These are phyloP conservation scores for Drosophila guanche DNA, from an alignment of 1,140 invertebrate species.

Conservation along the genomic window DNA sequence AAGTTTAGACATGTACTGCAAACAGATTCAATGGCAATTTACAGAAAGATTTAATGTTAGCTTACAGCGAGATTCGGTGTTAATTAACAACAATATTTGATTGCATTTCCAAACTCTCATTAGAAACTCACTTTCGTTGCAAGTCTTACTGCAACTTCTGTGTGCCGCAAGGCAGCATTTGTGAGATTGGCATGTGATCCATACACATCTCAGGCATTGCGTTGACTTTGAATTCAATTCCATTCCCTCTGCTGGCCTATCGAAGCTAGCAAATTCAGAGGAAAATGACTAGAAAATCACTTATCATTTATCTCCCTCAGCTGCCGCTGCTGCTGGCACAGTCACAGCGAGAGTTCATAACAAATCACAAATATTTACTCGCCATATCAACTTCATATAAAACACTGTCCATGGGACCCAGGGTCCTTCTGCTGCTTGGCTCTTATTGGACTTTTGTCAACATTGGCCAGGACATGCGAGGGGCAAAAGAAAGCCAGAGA, in stretches of 20 bases:
- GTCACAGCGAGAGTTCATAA: constrained; percentile 59
- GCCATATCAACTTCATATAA: constrained; percentile 78
- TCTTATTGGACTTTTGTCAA: constrained; percentile 79
- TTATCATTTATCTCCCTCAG: constrained; percentile 76
- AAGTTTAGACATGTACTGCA: too few species aligned
- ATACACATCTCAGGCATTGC: constrained; percentile 10
- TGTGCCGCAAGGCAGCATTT: constrained; percentile 37
- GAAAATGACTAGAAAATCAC: constrained; percentile 72
- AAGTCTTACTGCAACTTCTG: constrained; percentile 22
- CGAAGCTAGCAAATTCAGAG: neutral
- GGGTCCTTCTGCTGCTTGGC: constrained; percentile 41
- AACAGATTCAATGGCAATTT: too few species aligned
- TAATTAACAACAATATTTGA: too few species aligned
- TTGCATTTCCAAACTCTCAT: too few species aligned
- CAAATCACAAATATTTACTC: constrained; percentile 82
- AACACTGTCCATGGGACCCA: constrained; percentile 54
- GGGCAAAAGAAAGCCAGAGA: constrained; percentile 38
- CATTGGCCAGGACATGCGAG: constrained; percentile 42
- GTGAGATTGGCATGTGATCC: constrained; percentile 31
- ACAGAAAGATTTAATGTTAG: too few species aligned
- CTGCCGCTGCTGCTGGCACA: constrained; percentile 35
- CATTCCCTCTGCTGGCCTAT: constrained; percentile 4
- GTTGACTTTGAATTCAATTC: constrained; percentile 1
- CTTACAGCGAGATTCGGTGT: too few species aligned
- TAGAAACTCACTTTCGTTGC: too few species aligned